Evolutionary conservation across 2,888 invertebrate species (phyloP).

Genomic region (Penaeus monodon): DNA sequence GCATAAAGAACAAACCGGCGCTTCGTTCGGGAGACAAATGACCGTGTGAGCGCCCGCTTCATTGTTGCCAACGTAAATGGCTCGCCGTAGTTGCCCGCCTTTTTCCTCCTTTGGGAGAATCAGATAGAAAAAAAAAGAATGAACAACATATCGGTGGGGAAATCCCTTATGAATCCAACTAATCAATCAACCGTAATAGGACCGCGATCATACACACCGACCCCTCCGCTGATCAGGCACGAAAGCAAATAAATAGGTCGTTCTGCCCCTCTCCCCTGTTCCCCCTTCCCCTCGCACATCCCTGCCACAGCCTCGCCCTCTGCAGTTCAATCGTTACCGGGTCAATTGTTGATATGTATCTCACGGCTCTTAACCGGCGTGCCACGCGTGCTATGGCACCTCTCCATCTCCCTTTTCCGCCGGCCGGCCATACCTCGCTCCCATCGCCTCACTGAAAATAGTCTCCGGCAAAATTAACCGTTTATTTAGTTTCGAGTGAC

Average conservation of each 20-base stretch:
- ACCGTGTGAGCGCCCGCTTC: slow-evolving; percentile 27
- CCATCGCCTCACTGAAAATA: no score
- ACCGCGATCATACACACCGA: not conserved
- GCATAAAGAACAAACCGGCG: slow-evolving; percentile 28
- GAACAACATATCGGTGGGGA: no score
- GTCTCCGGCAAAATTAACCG: no score
- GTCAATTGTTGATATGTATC: no score
- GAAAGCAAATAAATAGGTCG: not conserved
- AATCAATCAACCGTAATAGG: not conserved
- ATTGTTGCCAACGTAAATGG: slow-evolving; percentile 33
- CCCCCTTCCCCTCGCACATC: not conserved
- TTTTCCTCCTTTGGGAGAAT: slow-evolving; percentile 7
- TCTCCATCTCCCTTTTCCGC: no score
- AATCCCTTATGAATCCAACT: no score
- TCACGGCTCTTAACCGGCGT: no score
- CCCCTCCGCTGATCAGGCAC: slow-evolving; percentile 19
- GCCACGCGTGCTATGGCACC: no score
- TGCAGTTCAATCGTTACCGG: no score
- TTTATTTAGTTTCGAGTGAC: no score
- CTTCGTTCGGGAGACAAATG: slow-evolving; percentile 41
- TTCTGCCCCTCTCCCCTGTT: slow-evolving; percentile 4
- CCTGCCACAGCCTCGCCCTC: not conserved
- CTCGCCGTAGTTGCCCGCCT: not conserved
- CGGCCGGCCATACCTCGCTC: no score
- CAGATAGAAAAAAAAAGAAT: not conserved